Base-by-base conservation (phyloP, 2,797 vertebrate genomes). In the Xenopus petersii region DNA sequence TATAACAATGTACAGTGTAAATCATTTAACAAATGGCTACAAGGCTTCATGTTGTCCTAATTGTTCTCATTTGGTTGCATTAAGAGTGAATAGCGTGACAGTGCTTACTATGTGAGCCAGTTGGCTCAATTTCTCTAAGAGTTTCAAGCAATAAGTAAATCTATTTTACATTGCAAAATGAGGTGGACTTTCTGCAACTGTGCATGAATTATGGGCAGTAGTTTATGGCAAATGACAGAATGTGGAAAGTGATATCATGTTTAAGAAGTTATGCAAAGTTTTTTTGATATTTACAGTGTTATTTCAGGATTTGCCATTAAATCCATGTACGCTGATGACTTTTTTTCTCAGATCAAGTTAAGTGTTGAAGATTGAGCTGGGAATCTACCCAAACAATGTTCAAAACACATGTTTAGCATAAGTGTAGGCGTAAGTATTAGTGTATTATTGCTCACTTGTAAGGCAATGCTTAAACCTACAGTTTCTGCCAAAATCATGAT, bases 111-210 rank as follows among this genome's bases (percentile, higher is more conserved):
- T 67, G 42, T 74, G 61, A 63, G 75, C 69, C 76, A 81, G 79
- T 9, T 64, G 77, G 73, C 49, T 71, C 67, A 55, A 80, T 81
- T 81, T 66, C 63, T 79, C 71, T 71, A 75, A 81, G 77, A 77
- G 81, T 83, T 80, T 75, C 74, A 81, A 74, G 66, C 1, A 67
- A 67, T 80, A 83, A 83, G 81, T 80, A 84, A 81, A 82, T 76
- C 74, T 81, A 78, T 74, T 77, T 79, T 81, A 80, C 73, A 33
- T 70, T 74, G 67, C 36, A 64, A 65, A 10, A n/a, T 78, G 80
- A 72, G 80, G 80, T 72, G 81, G 71, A 74, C 64, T 80, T 81
- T 71, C 77, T 81, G 70, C 81, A 82, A 77, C 72, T 67, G 80
- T 75, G 77, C 56, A 74, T 60, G 65, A 84, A 81, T 36, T 64